phyloP scores from a whole-genome alignment of 2,113 vertebrate species.

The Speoplatyrhinus poulsoni region DNA sequence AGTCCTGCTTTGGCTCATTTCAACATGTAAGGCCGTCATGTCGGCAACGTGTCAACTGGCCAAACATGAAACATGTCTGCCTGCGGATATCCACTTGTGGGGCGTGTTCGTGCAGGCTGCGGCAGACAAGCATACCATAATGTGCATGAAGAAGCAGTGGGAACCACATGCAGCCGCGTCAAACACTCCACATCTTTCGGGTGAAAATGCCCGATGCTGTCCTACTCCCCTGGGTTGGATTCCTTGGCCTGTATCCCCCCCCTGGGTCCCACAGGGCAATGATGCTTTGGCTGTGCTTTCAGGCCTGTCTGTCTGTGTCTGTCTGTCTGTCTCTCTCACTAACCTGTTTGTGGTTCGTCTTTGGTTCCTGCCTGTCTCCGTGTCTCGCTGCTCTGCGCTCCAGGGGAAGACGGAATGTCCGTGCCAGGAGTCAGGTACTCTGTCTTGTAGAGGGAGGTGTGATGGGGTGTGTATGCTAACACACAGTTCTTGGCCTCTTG shows the following conservation, averaged over 20 bases:
- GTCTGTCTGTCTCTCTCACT: conserved; percentile 68
- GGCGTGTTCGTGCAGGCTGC: conserved; percentile 22
- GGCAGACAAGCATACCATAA: conserved; percentile 6
- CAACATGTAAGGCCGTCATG: conserved; percentile 2
- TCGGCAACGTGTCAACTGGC: conserved; percentile 28
- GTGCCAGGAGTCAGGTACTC: conserved; percentile 94
- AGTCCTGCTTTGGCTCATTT: conserved; percentile 10
- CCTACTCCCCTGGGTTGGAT: not conserved
- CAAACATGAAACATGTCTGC: conserved; percentile 16
- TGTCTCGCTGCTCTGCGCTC: conserved; percentile 85
- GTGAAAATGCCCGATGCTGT: not conserved
- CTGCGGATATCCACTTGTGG: conserved; percentile 34
- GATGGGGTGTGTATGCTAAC: conserved; percentile 38
- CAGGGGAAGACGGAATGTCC: conserved; percentile 98
- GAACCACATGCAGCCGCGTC: not conserved
- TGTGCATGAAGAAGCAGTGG: not conserved
- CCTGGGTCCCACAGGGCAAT: conserved; percentile 75
- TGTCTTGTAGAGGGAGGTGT: conserved; percentile 24
- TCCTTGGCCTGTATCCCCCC: not conserved
- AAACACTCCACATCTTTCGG: not conserved
- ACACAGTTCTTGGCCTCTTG: conserved; percentile 49
- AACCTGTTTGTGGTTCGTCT: conserved; percentile 83
- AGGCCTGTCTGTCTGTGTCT: conserved; percentile 40
- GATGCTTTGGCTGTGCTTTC: conserved; percentile 54
- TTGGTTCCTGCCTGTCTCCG: conserved; percentile 86